Conservation (phyloP, 2,113 vertebrate species). For the Ptyas mucosa region DNA sequence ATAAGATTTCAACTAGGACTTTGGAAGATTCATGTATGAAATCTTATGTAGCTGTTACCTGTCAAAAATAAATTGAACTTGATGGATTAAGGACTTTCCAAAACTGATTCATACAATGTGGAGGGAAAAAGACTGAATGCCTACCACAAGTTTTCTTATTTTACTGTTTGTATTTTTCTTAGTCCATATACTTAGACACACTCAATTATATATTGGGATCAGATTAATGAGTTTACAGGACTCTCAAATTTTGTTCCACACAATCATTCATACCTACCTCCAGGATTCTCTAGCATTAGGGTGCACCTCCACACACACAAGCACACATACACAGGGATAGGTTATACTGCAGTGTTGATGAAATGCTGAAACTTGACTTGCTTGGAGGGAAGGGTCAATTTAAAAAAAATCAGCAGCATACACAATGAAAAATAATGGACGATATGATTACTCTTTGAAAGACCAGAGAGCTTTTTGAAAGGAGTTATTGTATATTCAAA, state of each 20-base stretch:
- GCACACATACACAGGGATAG: not conserved
- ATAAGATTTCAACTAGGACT: not conserved
- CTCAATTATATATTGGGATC: not conserved
- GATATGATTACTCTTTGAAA: not conserved
- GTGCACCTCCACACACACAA: not conserved
- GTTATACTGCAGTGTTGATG: not conserved
- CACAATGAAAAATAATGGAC: not conserved
- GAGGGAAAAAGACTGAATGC: not conserved
- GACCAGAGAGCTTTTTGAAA: not conserved
- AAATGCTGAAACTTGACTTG: not conserved
- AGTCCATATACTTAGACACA: not conserved
- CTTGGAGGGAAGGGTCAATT: not conserved
- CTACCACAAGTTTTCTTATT: not conserved
- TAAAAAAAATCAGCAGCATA: not conserved
- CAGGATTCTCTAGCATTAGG: no score
- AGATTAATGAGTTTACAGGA: not conserved
- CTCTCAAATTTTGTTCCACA: not conserved
- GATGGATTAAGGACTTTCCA: no score
- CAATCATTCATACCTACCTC: not conserved
- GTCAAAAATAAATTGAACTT: not conserved
- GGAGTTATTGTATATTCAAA: not conserved
- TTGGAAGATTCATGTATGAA: not conserved
- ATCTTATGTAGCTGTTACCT: not conserved
- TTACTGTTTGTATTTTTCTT: not conserved
- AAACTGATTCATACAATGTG: not conserved